Evolutionary conservation across 2,888 invertebrate genomes (phyloP).

Genomic region (Phyllotreta striolata): DNA sequence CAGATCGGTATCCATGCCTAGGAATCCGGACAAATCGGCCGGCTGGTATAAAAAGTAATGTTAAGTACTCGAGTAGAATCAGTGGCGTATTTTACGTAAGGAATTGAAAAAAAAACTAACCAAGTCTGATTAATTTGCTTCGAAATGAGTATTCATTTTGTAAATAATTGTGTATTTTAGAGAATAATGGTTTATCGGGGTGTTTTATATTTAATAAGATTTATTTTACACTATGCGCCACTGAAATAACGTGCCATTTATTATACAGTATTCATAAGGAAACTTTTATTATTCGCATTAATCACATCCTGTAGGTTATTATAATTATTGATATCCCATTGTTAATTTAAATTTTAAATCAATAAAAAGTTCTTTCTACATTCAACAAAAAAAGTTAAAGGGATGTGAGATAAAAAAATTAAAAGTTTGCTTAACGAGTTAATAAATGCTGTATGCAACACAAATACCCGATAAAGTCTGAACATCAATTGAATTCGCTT

Average conservation of each 20-base stretch:
- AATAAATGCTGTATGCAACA: no score
- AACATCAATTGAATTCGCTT: no score
- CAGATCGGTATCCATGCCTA: constrained; percentile 76
- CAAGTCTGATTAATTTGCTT: no score
- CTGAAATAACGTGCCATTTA: constrained; percentile 38
- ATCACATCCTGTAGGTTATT: constrained; percentile 52
- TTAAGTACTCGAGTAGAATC: constrained; percentile 52
- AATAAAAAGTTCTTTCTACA: no score
- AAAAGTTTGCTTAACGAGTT: no score
- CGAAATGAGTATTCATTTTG: constrained; percentile 4
- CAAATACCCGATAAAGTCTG: no score
- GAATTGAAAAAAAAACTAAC: constrained; percentile 10
- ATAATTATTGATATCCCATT: background rate
- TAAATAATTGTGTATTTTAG: background rate
- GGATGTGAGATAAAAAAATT: no score
- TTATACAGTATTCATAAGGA: background rate
- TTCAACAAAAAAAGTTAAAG: no score
- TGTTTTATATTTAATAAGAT: background rate
- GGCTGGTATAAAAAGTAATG: constrained; percentile 73
- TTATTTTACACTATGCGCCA: constrained; percentile 30
- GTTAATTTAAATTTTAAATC: background rate
- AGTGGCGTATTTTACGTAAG: constrained; percentile 19
- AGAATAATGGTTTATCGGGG: background rate
- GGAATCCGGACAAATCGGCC: constrained; percentile 74
- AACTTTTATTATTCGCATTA: constrained; percentile 45